A percentile compares a stretch with the other conserved stretches of the same genome.
Conservation (phyloP, 2,797 vertebrate species). For the Halcyon smyrnensis region DNA sequence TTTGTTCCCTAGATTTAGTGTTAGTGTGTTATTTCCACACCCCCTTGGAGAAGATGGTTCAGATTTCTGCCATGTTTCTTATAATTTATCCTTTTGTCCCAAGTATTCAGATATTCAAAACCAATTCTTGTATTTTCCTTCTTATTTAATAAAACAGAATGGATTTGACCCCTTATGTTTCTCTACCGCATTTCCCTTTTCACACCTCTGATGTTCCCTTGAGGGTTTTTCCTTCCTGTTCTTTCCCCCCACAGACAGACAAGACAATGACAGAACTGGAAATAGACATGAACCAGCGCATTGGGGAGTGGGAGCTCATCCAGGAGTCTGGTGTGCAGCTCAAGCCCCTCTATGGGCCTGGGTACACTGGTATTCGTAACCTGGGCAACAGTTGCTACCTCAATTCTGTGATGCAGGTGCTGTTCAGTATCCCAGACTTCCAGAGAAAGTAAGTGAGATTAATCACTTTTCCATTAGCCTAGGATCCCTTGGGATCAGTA, state of each 20-base stretch:
- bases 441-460: slow-evolving; percentile 89
- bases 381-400: slow-evolving; percentile 99
- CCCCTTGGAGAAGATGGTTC: neutral
- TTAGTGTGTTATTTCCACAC: neutral
- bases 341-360: slow-evolving; percentile 90
- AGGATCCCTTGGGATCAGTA: neutral
- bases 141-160: neutral
- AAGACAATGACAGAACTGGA: slow-evolving; percentile 98
- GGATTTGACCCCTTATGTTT: neutral
- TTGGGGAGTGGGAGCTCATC: slow-evolving; percentile 98
- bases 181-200: neutral
- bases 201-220: neutral
- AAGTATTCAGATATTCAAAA: neutral
- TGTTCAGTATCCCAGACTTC: slow-evolving; percentile 98
- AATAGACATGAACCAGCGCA: slow-evolving; percentile 98
- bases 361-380: slow-evolving; percentile 96
- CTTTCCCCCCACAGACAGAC: slow-evolving; percentile 86
- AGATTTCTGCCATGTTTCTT: neutral
- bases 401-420: slow-evolving; percentile 99
- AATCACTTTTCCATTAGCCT: neutral
- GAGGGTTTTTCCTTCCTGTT: neutral
- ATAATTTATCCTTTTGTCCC: neutral
- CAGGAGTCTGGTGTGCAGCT: slow-evolving; percentile 95
- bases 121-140: neutral
- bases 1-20: neutral